phyloP scores from a whole-genome alignment of 1,140 invertebrate genomes.

The Procambarus virginalis region DNA sequence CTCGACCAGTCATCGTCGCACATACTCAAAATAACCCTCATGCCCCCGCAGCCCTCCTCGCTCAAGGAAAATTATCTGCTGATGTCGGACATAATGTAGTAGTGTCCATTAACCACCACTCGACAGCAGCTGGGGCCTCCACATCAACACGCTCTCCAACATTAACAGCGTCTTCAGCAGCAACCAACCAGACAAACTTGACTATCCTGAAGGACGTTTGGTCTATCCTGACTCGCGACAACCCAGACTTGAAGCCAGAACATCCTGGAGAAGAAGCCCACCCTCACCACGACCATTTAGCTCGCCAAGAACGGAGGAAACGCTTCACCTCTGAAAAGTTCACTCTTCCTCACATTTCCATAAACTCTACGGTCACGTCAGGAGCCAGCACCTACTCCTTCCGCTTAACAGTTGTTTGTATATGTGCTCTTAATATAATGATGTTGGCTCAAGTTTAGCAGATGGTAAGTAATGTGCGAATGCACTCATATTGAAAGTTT shows the following conservation, averaged over 20 bases:
- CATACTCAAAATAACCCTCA: not conserved
- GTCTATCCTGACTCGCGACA: slow-evolving; percentile 45
- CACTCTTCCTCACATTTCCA: not conserved
- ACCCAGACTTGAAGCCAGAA: slow-evolving; percentile 17
- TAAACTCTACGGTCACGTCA: not conserved
- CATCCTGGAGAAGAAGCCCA: slow-evolving; percentile 34
- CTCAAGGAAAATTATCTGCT: not conserved
- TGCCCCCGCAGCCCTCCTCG: not conserved
- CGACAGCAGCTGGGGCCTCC: not conserved
- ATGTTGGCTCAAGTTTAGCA: not conserved
- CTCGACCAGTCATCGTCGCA: slow-evolving; percentile 16
- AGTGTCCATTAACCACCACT: not conserved
- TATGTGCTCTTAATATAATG: not conserved
- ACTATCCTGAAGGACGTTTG: slow-evolving; percentile 61
- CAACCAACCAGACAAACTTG: slow-evolving; percentile 29
- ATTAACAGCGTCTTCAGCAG: not conserved
- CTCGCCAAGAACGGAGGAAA: not conserved
- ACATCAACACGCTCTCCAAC: not conserved
- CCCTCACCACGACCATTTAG: slow-evolving; percentile 6
- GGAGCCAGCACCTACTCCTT: not conserved
- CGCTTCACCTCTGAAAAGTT: not conserved
- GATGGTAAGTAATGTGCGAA: not conserved
- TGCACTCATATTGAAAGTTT: too few species aligned
- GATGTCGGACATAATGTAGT: not conserved
- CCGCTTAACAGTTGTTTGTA: not conserved